Percentiles rank a stretch among this genome's conserved stretches.
These are phyloP conservation scores for Etheostoma cragini DNA, from an alignment of 2,113 vertebrate species.

Conservation along the genomic window DNA sequence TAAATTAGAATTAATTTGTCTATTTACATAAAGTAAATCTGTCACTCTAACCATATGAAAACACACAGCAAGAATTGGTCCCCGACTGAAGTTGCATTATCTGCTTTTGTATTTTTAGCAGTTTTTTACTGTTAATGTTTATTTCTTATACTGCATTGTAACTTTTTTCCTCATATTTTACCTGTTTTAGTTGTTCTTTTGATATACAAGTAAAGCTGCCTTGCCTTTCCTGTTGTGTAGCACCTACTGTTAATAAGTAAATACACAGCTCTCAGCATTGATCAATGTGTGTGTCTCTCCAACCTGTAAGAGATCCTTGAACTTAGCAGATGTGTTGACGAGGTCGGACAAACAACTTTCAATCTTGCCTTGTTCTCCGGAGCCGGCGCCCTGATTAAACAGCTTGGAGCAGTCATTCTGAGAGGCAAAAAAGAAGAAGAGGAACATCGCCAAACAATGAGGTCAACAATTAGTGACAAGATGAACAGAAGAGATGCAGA, in stretches of 20 bases:
- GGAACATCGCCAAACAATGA: neutral
- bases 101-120: no score
- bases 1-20: neutral
- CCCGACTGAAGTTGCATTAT: no score
- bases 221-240: no score
- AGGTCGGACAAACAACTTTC: constrained; percentile 97
- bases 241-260: neutral
- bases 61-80: neutral
- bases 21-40: neutral
- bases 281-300: neutral
- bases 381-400: constrained; percentile 89
- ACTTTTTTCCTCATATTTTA: no score
- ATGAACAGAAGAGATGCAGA: neutral
- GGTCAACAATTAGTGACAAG: neutral
- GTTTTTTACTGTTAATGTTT: no score
- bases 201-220: no score
- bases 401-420: constrained; percentile 96
- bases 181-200: no score
- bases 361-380: constrained; percentile 94
- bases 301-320: constrained; percentile 97
- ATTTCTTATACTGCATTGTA: no score
- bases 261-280: neutral
- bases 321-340: constrained; percentile 92
- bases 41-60: neutral
- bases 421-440: neutral